Conservation (phyloP, 2,113 vertebrate genomes). For the Periophthalmus modestus region DNA sequence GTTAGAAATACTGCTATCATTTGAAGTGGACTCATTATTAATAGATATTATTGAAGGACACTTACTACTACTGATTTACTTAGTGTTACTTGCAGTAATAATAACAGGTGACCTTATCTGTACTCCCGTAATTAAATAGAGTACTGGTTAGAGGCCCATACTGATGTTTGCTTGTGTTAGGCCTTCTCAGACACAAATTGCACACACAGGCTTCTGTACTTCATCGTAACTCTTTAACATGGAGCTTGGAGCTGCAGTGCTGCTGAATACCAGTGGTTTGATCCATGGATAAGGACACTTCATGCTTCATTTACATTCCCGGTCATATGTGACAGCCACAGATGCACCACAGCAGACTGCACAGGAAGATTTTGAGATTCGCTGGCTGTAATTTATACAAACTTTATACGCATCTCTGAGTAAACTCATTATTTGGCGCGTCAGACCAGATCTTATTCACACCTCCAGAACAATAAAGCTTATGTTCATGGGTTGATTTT, state of each 20-base stretch:
- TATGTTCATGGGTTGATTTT: neutral
- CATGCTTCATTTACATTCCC: slow-evolving; percentile 54
- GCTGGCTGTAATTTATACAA: neutral
- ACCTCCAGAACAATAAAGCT: neutral
- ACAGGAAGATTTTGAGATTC: neutral
- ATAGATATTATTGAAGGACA: too few species aligned
- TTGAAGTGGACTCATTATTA: too few species aligned
- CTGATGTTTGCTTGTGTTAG: neutral
- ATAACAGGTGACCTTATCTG: too few species aligned
- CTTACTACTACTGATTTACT: too few species aligned
- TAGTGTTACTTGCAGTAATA: too few species aligned
- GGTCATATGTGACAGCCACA: slow-evolving; percentile 38
- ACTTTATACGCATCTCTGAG: neutral
- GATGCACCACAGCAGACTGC: neutral
- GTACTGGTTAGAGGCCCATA: neutral
- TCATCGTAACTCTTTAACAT: neutral
- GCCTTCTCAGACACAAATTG: neutral
- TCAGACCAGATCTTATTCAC: neutral
- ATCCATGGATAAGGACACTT: slow-evolving; percentile 44
- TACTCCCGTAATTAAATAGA: neutral
- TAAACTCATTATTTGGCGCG: neutral
- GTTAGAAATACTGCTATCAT: too few species aligned
- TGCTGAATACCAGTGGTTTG: slow-evolving; percentile 14
- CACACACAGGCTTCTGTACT: neutral
- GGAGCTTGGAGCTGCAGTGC: neutral